phyloP scores from a whole-genome alignment of 1,140 invertebrate species.

The Macrosteles quadrilineatus region DNA sequence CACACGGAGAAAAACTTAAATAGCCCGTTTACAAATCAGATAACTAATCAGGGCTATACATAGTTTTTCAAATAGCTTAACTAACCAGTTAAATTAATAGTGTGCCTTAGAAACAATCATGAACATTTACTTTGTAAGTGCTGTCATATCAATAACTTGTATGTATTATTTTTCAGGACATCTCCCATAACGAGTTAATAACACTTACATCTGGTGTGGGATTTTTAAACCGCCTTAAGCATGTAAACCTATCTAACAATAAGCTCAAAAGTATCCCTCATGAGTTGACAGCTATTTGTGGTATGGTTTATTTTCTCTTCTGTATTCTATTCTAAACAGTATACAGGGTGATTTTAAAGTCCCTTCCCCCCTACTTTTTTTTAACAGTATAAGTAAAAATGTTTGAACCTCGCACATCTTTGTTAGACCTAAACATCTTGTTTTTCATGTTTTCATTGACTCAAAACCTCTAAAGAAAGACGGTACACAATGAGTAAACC shows the following conservation, averaged over 20 bases:
- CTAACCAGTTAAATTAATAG: background rate
- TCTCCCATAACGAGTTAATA: conserved; percentile 4
- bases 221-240: conserved; percentile 1
- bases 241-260: conserved; percentile 6
- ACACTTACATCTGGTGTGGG: conserved; percentile 1
- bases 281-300: conserved; percentile 4
- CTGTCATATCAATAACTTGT: background rate
- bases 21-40: background rate
- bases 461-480: background rate
- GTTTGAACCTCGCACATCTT: background rate
- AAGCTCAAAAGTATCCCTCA: background rate
- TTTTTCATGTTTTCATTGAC: background rate
- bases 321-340: background rate
- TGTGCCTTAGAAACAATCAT: background rate
- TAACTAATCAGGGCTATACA: background rate
- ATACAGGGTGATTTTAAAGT: background rate
- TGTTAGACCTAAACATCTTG: background rate
- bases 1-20: background rate
- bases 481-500: no score
- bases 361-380: no score
- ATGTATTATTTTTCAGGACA: conserved; percentile 6
- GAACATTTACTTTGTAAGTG: background rate
- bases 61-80: background rate
- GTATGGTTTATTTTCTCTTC: background rate
- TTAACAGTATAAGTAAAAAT: no score